These are phyloP conservation scores for Peribatodes rhomboidaria DNA, from an alignment of 2,888 invertebrate genomes.

Conservation along the genomic window DNA sequence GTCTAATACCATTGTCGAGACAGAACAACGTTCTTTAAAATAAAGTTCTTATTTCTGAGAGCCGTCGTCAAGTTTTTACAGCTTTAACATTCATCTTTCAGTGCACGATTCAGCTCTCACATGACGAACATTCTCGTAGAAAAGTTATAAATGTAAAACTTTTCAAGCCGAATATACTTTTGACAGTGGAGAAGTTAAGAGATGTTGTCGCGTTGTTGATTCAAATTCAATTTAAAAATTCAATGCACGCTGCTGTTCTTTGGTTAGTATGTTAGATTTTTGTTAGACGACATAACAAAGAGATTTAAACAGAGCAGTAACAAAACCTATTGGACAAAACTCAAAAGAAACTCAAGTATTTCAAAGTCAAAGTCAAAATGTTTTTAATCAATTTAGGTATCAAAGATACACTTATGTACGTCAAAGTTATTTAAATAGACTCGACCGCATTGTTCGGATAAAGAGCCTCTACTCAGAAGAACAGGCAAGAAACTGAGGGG, in stretches of 20 bases:
- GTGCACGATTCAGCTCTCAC: slow-evolving; percentile 11
- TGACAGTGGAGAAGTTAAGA: slow-evolving; percentile 21
- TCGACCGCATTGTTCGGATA: too few species aligned
- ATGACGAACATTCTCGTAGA: slow-evolving; percentile 8
- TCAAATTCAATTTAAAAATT: slow-evolving; percentile 22
- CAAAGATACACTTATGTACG: too few species aligned
- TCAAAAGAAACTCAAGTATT: too few species aligned
- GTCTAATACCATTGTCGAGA: too few species aligned
- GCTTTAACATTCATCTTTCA: slow-evolving; percentile 13
- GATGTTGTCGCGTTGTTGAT: slow-evolving; percentile 5
- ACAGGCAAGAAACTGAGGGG: too few species aligned
- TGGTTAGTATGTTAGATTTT: background rate
- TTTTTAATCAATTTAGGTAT: too few species aligned
- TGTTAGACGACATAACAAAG: background rate
- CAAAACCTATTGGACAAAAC: too few species aligned
- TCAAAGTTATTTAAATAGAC: too few species aligned
- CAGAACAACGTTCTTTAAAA: background rate
- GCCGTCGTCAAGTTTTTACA: slow-evolving; percentile 15
- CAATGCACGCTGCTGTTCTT: background rate
- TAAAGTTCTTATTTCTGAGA: background rate
- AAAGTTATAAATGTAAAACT: slow-evolving; percentile 25
- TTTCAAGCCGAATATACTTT: slow-evolving; percentile 19
- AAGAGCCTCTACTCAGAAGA: too few species aligned
- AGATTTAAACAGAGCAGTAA: too few species aligned
- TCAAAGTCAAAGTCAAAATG: too few species aligned